Percentiles rank a stretch among this genome's conserved stretches.
These are phyloP conservation scores for Silurus lanzhouensis DNA, from an alignment of 2,797 vertebrate genomes.

Conservation along the genomic window DNA sequence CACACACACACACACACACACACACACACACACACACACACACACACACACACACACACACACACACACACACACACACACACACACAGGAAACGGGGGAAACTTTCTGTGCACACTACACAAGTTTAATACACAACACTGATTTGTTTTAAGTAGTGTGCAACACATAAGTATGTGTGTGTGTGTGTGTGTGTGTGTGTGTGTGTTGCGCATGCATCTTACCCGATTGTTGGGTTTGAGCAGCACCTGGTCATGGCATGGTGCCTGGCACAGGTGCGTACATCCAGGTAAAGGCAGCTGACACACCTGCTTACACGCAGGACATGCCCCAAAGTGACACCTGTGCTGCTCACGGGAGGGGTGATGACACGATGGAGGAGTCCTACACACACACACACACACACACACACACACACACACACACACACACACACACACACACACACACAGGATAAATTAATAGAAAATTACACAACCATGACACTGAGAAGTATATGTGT, in stretches of 20 bases:
- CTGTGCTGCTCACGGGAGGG: slow-evolving; percentile 81
- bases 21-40: not conserved
- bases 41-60: not conserved
- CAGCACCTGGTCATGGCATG: slow-evolving; percentile 90
- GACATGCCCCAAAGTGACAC: slow-evolving; percentile 87
- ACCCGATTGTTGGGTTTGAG: slow-evolving; percentile 76
- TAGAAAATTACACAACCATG: not conserved
- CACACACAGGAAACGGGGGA: not conserved
- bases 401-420: slow-evolving; percentile 7
- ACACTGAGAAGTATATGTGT: not conserved
- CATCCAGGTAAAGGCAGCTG: slow-evolving; percentile 73
- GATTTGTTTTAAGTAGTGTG: not conserved
- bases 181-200: not conserved
- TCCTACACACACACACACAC: slow-evolving; percentile 67
- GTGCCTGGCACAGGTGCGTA: slow-evolving; percentile 80
- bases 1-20: slow-evolving; percentile 3
- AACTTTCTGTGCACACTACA: not conserved
- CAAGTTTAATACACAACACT: not conserved
- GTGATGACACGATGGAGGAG: slow-evolving; percentile 87
- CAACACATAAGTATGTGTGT: not conserved
- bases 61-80: not conserved
- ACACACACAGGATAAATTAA: not conserved
- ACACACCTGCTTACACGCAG: slow-evolving; percentile 84
- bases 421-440: slow-evolving; percentile 48
- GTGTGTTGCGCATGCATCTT: not conserved